Conservation (phyloP, 1,140 invertebrate species). For the Pseudachorutes palmiensis region DNA sequence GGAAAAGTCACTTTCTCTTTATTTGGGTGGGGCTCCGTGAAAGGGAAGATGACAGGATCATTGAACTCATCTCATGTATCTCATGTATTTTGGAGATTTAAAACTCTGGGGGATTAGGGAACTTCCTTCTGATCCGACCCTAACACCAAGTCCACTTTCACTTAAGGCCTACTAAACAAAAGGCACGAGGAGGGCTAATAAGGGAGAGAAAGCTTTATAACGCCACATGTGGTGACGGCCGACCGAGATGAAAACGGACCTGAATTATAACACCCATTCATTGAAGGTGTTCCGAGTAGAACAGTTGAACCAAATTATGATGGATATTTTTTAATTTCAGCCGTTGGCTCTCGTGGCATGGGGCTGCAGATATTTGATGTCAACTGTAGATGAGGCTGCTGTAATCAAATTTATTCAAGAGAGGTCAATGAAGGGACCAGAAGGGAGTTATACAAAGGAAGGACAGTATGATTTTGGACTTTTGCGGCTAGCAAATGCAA, state of each 20-base stretch:
- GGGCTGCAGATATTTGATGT: conserved; percentile 66
- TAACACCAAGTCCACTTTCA: too few species aligned
- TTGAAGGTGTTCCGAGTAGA: too few species aligned
- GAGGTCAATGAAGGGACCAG: conserved; percentile 57
- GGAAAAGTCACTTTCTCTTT: not conserved
- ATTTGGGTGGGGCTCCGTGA: not conserved
- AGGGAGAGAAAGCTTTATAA: not conserved
- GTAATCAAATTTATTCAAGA: conserved; percentile 57
- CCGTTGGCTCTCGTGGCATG: conserved; percentile 68
- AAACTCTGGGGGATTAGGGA: not conserved
- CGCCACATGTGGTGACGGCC: not conserved
- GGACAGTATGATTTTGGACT: conserved; percentile 55
- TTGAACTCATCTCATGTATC: not conserved
- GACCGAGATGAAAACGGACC: too few species aligned
- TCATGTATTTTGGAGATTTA: conserved; percentile 8
- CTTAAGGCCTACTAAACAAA: too few species aligned
- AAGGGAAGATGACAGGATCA: not conserved
- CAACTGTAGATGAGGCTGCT: conserved; percentile 53
- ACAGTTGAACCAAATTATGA: too few species aligned
- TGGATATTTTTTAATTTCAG: conserved; percentile 44
- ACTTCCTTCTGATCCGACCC: conserved; percentile 4
- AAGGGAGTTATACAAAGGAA: conserved; percentile 49
- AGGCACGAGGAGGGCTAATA: too few species aligned
- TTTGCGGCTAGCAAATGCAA: conserved; percentile 46
- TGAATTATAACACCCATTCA: too few species aligned